Base-by-base conservation (phyloP, 1,140 invertebrate genomes). In the Apis cerana region DNA sequence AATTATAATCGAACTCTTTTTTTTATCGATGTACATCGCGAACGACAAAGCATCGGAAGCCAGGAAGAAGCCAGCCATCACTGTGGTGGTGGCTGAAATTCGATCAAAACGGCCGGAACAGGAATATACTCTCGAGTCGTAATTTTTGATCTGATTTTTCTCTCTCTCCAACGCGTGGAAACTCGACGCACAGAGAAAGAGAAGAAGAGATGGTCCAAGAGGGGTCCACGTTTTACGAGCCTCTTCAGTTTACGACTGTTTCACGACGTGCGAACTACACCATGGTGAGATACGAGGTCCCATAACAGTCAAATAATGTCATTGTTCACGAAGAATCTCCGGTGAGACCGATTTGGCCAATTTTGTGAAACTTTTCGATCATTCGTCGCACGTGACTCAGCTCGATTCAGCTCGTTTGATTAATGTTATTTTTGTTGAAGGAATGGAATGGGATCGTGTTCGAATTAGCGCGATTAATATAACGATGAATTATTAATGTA, bases 241-340 rank as follows among this genome's bases (percentile, higher is more conserved):
- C 85, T 85, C 83, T 85, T 88, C 88, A 89, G 88, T 93, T 93
- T 92, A 93, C 90, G 90, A 90, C 89, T 88, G 90, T 92, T 94
- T 92, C 91, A 93, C 89, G 91, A 88, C 88, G 91, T 90, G 92
- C 89, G 87, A 91, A 91, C 89, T 88, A 87, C n/a, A n/a, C 89
- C 88, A 89, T 89, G 90, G 92, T 92, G 92, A 93, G 93, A 89
- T 88, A 82, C 82, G 85, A 84, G 88, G 33, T 90, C 92, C 92
- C 91, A 93, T 94, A 93, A 93, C 87, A 92, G 90, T 93, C 92
- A 93, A 90, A 91, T 92, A 88, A 88, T 88, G 92, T 90, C 89
- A 89, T 88, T 91, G 83, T 93, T 93, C 91, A 92, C 85, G 90
- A 88, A 89, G 85, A 82, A 89, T 91, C 89, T 90, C 91, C 89